Evolutionary conservation across 2,888 invertebrate genomes (phyloP).

Genomic region (Lasioglossum zephyrum): DNA sequence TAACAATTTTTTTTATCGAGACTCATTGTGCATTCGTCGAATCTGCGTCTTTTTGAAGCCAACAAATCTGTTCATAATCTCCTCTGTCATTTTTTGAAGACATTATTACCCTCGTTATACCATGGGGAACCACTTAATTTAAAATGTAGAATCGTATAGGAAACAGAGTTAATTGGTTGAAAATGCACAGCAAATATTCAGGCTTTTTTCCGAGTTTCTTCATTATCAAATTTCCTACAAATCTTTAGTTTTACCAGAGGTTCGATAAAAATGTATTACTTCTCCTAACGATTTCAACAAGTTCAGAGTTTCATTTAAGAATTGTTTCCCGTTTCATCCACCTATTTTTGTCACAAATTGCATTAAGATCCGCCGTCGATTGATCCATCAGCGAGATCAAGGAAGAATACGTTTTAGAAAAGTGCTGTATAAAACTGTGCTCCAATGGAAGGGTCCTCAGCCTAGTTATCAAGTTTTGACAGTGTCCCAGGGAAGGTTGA

Average conservation of each 20-base stretch:
- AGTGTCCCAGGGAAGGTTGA: background rate
- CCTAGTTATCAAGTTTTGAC: background rate
- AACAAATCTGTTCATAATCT: background rate
- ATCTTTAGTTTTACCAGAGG: no score
- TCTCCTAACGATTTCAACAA: background rate
- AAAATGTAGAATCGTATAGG: background rate
- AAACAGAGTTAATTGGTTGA: no score
- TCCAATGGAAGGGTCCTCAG: background rate
- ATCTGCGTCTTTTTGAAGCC: background rate
- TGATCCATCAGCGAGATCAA: background rate
- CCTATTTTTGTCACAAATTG: background rate
- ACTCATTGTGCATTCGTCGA: background rate
- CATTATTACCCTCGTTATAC: background rate
- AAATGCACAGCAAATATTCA: no score
- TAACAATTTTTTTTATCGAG: slow-evolving; percentile 11
- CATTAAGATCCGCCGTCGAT: background rate
- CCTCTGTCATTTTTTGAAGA: background rate
- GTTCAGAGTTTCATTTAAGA: background rate
- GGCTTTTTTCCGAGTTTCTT: no score
- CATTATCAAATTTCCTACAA: no score
- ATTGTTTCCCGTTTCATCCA: background rate
- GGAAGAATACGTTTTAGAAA: background rate
- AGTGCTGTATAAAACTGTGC: background rate
- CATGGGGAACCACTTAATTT: background rate
- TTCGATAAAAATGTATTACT: no score